Percentiles rank a stretch among this genome's conserved stretches.
Conservation (phyloP, 35 echinoderm and acorn worm genomes). For the Heliocidaris tuberculata region DNA sequence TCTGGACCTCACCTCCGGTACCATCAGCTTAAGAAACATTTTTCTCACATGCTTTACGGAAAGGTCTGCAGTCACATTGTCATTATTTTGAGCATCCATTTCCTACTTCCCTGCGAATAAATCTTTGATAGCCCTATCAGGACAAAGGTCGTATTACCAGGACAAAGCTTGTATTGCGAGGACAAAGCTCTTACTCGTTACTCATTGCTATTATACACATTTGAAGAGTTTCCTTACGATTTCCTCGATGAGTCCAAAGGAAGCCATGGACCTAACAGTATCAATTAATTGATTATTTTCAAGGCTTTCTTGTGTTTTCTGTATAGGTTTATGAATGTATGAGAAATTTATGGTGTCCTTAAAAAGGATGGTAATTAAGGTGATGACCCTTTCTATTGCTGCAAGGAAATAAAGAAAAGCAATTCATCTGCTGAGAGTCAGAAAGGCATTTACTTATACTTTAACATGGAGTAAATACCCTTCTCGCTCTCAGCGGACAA, state of each 20-base stretch:
- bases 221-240: background rate
- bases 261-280: background rate
- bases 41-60: background rate
- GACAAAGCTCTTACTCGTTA: background rate
- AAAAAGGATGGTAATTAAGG: background rate
- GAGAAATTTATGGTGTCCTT: background rate
- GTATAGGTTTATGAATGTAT: no score
- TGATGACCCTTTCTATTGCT: no score
- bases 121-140: background rate
- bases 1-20: background rate
- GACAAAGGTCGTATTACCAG: background rate
- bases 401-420: no score
- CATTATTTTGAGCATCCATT: background rate
- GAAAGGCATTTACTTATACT: no score
- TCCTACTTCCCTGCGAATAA: background rate
- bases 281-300: background rate
- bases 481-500: no score
- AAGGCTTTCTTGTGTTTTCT: background rate
- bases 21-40: background rate
- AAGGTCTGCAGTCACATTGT: background rate
- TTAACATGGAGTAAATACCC: no score
- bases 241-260: background rate
- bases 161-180: background rate
- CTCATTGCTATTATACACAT: background rate
- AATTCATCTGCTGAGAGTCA: no score